Percentiles rank a stretch among this genome's conserved stretches.
Conservation (phyloP, 2,888 invertebrate species). For the Stenolophus ochropezus region DNA sequence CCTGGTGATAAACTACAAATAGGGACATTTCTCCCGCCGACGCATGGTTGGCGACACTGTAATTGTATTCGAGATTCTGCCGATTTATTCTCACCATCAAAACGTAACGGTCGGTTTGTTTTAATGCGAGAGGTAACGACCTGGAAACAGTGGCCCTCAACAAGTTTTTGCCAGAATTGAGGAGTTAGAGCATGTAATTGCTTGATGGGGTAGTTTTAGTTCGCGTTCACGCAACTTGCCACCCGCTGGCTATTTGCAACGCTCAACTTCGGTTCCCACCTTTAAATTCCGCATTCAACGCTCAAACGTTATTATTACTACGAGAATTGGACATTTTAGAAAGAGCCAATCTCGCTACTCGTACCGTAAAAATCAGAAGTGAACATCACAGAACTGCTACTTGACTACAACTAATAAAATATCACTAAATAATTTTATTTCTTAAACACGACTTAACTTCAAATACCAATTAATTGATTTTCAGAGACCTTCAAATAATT, state of each 20-base stretch:
- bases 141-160: constrained; percentile 35
- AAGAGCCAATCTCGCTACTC: no score
- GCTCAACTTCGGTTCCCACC: neutral
- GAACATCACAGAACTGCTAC: no score
- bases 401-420: no score
- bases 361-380: no score
- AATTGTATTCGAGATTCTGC: constrained; percentile 51
- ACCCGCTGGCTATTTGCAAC: neutral
- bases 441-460: no score
- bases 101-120: constrained; percentile 55
- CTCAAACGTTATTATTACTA: no score
- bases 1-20: constrained; percentile 41
- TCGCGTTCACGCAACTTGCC: neutral
- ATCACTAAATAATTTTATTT: no score
- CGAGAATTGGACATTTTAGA: no score
- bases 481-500: no score
- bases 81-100: constrained; percentile 56
- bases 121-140: constrained; percentile 48
- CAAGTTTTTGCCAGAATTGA: constrained; percentile 9
- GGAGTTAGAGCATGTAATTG: constrained; percentile 14
- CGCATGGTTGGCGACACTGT: constrained; percentile 45
- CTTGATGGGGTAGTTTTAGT: neutral
- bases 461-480: no score
- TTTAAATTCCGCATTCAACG: no score
- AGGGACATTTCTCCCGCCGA: constrained; percentile 33